phyloP scores from a whole-genome alignment of 2,888 invertebrate genomes.

The Oasisia sp. region DNA sequence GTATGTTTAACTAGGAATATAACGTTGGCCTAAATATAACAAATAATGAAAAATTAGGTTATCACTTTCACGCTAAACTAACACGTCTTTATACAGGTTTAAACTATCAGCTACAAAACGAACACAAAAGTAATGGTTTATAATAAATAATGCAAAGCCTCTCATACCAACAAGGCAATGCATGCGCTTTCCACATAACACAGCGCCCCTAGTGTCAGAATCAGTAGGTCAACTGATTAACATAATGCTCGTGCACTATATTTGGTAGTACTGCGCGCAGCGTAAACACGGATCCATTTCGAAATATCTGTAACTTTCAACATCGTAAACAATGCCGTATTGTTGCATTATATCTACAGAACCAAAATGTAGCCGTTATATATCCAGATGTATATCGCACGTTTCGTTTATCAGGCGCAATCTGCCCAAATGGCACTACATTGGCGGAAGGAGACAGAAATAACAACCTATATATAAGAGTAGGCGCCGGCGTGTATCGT shows the following conservation, averaged over 20 bases:
- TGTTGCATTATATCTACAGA: background rate
- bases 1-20: no score
- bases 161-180: background rate
- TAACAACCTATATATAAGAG: background rate
- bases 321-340: background rate
- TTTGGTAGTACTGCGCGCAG: background rate
- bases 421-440: background rate
- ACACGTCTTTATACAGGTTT: no score
- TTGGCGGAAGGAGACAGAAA: background rate
- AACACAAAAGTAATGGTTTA: no score
- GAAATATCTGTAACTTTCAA: background rate
- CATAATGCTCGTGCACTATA: slow-evolving; percentile 9
- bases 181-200: background rate
- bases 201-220: background rate
- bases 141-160: no score
- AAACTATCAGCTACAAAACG: no score
- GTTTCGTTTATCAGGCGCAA: background rate
- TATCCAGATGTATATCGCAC: background rate
- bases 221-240: background rate
- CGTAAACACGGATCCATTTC: background rate
- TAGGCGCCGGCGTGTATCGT: background rate
- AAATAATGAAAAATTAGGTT: no score
- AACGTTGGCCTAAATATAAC: no score
- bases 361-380: background rate
- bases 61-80: no score